Conservation (phyloP, 2,888 invertebrate species). For the Drosophila tanythrix region DNA sequence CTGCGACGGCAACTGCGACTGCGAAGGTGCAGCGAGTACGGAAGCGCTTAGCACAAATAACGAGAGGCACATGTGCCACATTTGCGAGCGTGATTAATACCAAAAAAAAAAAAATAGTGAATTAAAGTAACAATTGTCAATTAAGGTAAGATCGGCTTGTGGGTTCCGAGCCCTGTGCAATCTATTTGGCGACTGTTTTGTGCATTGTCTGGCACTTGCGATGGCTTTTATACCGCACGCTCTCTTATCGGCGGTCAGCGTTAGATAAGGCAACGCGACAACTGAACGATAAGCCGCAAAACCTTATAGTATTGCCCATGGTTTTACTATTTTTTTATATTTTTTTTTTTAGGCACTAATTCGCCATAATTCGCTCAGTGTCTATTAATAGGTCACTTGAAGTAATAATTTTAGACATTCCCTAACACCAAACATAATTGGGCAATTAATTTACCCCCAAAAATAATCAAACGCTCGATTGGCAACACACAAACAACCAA, state of each 20-base stretch:
- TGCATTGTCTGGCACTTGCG: conserved; percentile 43
- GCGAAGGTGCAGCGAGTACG: conserved; percentile 38
- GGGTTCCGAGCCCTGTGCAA: conserved; percentile 51
- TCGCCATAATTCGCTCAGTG: conserved; percentile 63
- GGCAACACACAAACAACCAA: background rate
- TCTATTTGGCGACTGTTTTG: conserved; percentile 61
- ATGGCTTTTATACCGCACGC: conserved; percentile 59
- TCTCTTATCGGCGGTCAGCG: conserved; percentile 72
- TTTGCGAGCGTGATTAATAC: conserved; percentile 16
- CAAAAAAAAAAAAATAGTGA: background rate
- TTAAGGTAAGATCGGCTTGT: conserved; percentile 9
- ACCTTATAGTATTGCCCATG: conserved; percentile 29
- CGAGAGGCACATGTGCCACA: conserved; percentile 36
- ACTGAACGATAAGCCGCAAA: conserved; percentile 57
- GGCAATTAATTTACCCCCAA: conserved; percentile 22
- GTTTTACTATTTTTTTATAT: background rate
- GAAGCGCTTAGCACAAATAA: conserved; percentile 35
- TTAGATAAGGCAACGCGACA: conserved; percentile 47
- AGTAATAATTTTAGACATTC: conserved; percentile 45
- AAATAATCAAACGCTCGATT: conserved; percentile 12
- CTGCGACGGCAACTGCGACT: background rate
- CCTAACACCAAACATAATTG: conserved; percentile 35
- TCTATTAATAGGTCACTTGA: conserved; percentile 60
- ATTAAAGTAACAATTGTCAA: background rate
- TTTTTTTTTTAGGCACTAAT: conserved; percentile 40